Conservation (phyloP, 1,140 invertebrate genomes). For the Campoletis sonorensis region DNA sequence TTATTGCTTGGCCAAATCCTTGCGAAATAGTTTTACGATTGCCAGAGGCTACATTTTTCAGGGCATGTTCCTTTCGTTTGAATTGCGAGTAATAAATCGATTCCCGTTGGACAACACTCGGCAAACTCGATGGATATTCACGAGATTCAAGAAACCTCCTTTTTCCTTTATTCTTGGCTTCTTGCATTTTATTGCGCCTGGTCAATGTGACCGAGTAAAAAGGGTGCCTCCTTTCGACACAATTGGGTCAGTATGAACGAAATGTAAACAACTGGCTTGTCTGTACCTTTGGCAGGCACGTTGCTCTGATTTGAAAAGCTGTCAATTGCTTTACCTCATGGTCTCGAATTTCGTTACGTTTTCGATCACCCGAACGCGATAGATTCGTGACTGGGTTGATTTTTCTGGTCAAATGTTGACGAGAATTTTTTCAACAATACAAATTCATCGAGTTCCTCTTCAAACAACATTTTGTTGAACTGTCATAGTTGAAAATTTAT, state of each 20-base stretch:
- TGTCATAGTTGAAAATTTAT: not conserved
- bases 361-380: not conserved
- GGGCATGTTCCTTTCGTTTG: not conserved
- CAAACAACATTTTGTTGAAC: no score
- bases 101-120: not conserved
- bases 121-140: not conserved
- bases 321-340: not conserved
- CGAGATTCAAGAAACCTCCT: not conserved
- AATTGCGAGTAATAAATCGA: constrained; percentile 20
- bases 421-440: not conserved
- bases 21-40: constrained; percentile 31
- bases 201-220: not conserved
- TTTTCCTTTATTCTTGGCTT: not conserved
- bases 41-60: not conserved
- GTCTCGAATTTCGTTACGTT: not conserved
- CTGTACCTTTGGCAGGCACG: not conserved
- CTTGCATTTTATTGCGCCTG: constrained; percentile 9
- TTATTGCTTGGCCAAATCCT: constrained; percentile 13
- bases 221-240: constrained; percentile 6
- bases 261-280: constrained; percentile 5
- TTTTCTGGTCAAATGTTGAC: not conserved
- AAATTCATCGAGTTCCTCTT: not conserved
- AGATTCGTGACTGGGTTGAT: not conserved
- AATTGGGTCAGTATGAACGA: not conserved
- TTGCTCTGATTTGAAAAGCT: constrained; percentile 31